Evolutionary conservation across 2,888 invertebrate species (phyloP).

Genomic region (Nomada flava): DNA sequence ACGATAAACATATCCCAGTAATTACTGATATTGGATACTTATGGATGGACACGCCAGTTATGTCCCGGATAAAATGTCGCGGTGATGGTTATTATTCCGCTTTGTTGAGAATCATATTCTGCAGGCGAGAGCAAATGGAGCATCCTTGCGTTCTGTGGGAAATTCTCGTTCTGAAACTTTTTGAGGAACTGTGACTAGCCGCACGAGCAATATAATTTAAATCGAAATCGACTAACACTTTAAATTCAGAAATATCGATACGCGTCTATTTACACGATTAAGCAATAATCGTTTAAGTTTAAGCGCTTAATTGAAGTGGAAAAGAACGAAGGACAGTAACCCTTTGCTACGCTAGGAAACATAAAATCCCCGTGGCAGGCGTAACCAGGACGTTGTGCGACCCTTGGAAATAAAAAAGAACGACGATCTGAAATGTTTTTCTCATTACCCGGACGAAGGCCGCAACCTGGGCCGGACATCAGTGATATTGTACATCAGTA

Average conservation of each 20-base stretch:
- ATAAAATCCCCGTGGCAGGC: background rate
- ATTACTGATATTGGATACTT: conserved; percentile 62
- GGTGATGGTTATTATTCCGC: background rate
- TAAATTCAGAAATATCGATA: too few species aligned
- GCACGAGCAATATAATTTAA: too few species aligned
- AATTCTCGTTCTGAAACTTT: background rate
- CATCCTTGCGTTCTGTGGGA: background rate
- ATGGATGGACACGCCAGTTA: conserved; percentile 39
- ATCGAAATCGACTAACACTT: too few species aligned
- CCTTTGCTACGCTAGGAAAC: too few species aligned
- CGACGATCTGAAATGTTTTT: conserved; percentile 42
- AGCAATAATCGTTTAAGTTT: background rate
- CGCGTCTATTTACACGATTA: too few species aligned
- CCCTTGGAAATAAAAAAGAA: conserved; percentile 33
- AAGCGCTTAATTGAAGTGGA: background rate
- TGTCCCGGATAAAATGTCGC: conserved; percentile 6
- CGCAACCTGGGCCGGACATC: conserved; percentile 68
- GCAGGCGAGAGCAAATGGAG: background rate
- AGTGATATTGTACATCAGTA: conserved; percentile 68
- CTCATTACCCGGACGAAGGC: conserved; percentile 64
- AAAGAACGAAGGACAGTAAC: background rate
- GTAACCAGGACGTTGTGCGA: background rate
- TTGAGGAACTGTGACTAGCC: too few species aligned
- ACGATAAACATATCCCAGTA: conserved; percentile 54
- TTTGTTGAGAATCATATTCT: background rate